These are phyloP conservation scores for Myotis davidii DNA, from an alignment of 2,113 vertebrate genomes.

Conservation along the genomic window DNA sequence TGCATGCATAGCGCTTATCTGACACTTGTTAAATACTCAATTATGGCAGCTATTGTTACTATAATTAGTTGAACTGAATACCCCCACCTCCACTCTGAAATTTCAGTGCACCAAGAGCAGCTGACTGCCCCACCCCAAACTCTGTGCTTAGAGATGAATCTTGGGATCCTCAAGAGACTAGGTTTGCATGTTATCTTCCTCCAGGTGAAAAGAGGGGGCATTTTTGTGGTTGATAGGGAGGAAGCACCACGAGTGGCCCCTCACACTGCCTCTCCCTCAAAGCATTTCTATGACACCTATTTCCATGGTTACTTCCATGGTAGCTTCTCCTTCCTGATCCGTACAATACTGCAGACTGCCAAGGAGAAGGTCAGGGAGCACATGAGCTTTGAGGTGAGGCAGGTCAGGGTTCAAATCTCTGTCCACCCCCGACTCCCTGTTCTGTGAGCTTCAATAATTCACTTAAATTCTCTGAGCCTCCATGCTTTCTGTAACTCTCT, in stretches of 20 bases:
- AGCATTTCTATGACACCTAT: background rate
- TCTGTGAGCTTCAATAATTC: background rate
- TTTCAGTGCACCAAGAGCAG: background rate
- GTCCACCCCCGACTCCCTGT: background rate
- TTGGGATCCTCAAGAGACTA: background rate
- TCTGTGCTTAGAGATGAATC: background rate
- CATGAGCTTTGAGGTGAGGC: background rate
- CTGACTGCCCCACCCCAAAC: background rate
- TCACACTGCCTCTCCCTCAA: background rate
- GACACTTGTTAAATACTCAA: background rate
- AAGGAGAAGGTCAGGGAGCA: background rate
- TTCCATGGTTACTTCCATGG: background rate
- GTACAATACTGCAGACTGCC: background rate
- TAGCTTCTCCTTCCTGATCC: background rate
- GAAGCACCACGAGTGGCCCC: background rate
- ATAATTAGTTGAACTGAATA: background rate
- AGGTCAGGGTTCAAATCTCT: background rate
- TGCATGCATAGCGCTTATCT: background rate
- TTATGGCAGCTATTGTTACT: background rate
- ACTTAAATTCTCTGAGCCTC: background rate
- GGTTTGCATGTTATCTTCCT: background rate
- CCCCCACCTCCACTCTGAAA: background rate
- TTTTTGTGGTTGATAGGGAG: background rate
- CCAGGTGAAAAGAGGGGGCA: background rate
- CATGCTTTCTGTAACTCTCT: background rate